Evolutionary conservation across 2,113 vertebrate genomes (phyloP), one percentile per base, ranked within the genome.

Genomic region (Eptesicus fuscus): DNA sequence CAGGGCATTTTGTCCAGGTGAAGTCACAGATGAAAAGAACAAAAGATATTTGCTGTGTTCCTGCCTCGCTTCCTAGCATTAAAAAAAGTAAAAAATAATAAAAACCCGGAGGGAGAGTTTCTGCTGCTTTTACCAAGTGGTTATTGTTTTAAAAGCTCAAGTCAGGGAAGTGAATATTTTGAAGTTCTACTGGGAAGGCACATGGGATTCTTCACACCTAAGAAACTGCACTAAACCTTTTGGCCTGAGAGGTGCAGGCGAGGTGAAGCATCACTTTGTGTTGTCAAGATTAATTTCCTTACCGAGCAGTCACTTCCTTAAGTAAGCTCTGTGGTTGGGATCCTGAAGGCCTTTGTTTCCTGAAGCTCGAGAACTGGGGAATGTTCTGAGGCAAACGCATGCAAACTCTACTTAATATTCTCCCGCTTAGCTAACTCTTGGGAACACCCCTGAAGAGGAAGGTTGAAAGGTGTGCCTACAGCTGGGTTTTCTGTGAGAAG

Each of bases 71-170:
- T 83, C 40, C 17, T 65, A 71, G 40, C 9, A 83, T 53, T 70
- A 80, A 79, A n/a, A 83, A 51, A 47, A 16, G 37, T 37, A n/a
- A 83, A 44, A 35, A 10, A 56, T 20, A 53, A 53, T 53, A 30
- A 83, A 51, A 47, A 16, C n/a, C 11, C 18, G 20, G 28, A 92
- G 76, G 14, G 61, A 93, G 49, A 65, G 14, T 80, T 94, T 95
- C 90, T 88, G 59, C 47, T 74, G 84, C 49, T 22, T 73, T 97
- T 97, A 87, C 51, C 30, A 82, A 96, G 14, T 84, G 2, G 10
- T 69, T 96, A 77, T 93, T 93, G 44, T 91, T 93, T 93, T 90
- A 88, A 94, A 94, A 85, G 40, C 42, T 95, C 76, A 90, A 92
- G 61, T 84, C 37, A 85, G 28, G 28, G 23, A 73, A 77, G 44